Base-by-base conservation (phyloP, 2,797 vertebrate genomes). In the Menidia menidia region DNA sequence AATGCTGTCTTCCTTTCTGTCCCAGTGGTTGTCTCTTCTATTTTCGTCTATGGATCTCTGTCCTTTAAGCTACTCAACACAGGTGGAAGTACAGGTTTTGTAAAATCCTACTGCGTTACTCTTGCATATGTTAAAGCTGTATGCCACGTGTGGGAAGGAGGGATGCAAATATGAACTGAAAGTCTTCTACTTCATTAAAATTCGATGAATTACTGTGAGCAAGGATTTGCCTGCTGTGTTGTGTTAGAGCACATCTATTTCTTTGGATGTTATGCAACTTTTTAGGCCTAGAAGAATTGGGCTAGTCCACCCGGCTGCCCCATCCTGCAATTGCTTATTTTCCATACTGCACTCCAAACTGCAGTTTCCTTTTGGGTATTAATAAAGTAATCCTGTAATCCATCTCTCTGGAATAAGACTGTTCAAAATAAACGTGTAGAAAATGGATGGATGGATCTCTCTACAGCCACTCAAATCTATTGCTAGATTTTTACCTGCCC, bases 131-230 rank as follows among this genome's bases (percentile, higher is more conserved):
- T 55, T 62, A 53, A 69, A 79, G 53, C 81, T 73, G 66, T 56
- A 18, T 12, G 4, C 16, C n/a, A 47, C 47, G 63, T 57, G 54
- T 65, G 71, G 71, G 67, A 79, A 74, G 58, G 82, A 83, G 77
- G 68, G 1, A 64, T 77, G 53, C 68, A 52, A 67, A 44, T 47
- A 33, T 32, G 72, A 77, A 78, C 44, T 54, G 57, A 12, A 32
- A 70, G 31, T 80, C 42, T 31, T 39, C 53, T 74, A 68, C 60
- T 65, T 81, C 73, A 68, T 83, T 87, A 72, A 78, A 76, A 69
- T 59, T 13, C 79, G 75, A 75, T 73, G 0, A 58, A 78, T 80
- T 71, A 80, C 55, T 41, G 56, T 4, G 31, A 56, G 66, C 57
- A 74, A 64, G 83, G 78, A 82, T 82, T 87, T 74, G 76, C 62